phyloP scores from a whole-genome alignment of 2,113 vertebrate genomes.

The Gasterosteus aculeatus region DNA sequence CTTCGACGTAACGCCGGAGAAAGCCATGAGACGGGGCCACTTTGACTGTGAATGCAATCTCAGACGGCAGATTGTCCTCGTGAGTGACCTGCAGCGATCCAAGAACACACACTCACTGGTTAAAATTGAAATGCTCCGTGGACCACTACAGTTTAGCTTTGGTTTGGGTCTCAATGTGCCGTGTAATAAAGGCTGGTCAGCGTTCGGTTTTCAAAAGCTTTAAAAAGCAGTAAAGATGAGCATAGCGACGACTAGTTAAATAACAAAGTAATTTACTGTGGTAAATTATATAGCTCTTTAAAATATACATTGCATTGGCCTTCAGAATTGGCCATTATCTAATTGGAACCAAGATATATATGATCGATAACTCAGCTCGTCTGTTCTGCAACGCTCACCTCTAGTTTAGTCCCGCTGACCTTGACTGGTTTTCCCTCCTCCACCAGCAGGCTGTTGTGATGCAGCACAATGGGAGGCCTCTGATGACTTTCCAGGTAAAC shows the following conservation, averaged over 20 bases:
- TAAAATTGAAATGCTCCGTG: constrained; percentile 42
- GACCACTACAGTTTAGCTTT: constrained; percentile 34
- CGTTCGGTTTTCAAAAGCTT: constrained; percentile 1
- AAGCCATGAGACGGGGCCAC: constrained; percentile 81
- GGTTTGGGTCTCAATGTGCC: constrained; percentile 21
- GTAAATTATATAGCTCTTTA: neutral
- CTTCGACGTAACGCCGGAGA: constrained; percentile 78
- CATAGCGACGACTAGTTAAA: neutral
- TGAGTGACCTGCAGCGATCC: constrained; percentile 83
- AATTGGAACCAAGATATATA: neutral
- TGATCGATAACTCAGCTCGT: neutral
- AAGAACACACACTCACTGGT: constrained; percentile 47
- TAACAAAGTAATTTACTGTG: neutral
- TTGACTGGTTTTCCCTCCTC: constrained; percentile 90
- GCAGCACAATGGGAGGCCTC: constrained; percentile 76
- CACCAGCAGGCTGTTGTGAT: constrained; percentile 82
- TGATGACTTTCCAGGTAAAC: constrained; percentile 87
- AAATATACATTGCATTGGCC: neutral
- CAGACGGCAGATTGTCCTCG: constrained; percentile 84
- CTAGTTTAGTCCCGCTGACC: constrained; percentile 83
- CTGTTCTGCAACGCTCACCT: constrained; percentile 75
- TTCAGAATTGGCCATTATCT: neutral
- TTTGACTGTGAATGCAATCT: constrained; percentile 84
- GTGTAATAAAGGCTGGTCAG: constrained; percentile 21
- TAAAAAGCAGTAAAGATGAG: neutral